These are phyloP conservation scores for Burhinus oedicnemus DNA, from an alignment of 2,113 vertebrate species.

Conservation along the genomic window DNA sequence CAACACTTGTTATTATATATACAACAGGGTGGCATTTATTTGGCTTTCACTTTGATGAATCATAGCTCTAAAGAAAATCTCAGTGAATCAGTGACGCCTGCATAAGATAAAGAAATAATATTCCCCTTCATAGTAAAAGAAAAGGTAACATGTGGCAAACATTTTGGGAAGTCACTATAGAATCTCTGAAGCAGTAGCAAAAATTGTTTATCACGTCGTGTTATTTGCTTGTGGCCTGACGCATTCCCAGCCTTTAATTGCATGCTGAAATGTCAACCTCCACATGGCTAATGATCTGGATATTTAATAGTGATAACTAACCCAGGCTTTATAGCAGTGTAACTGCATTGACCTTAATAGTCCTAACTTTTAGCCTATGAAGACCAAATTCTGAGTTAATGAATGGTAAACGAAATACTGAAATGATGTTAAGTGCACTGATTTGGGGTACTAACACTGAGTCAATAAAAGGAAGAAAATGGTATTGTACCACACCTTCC, in stretches of 20 bases:
- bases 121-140: neutral
- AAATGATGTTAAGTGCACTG: neutral
- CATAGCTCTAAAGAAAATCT: neutral
- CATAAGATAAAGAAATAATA: neutral
- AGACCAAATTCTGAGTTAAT: neutral
- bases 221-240: accelerated
- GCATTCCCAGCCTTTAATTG: neutral
- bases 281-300: neutral
- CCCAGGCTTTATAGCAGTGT: neutral
- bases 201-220: neutral
- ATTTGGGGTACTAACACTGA: neutral
- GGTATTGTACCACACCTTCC: neutral
- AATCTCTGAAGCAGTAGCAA: neutral
- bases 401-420: neutral
- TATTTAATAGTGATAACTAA: neutral
- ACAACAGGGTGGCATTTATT: neutral
- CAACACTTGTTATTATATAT: neutral
- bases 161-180: neutral
- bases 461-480: neutral
- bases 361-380: neutral
- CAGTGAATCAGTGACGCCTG: neutral
- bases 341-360: neutral
- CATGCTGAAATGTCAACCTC: neutral
- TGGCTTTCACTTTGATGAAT: constrained; percentile 1
- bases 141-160: neutral